Evolutionary conservation across 2,888 invertebrate genomes (phyloP), one percentile per base, ranked within the genome.

Genomic region (Cheiracanthium punctorium): DNA sequence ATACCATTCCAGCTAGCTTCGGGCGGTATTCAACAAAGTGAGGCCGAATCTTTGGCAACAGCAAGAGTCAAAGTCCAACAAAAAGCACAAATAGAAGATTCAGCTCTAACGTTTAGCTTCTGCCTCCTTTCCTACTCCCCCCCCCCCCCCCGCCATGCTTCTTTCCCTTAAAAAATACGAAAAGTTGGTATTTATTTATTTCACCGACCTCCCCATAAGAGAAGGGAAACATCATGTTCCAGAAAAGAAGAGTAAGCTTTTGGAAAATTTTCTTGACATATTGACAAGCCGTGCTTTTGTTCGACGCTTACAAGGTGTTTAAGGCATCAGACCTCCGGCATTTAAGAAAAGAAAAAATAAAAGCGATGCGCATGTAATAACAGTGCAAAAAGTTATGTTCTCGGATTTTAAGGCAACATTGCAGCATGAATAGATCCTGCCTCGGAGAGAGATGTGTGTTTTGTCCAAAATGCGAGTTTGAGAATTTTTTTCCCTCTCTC

Each of bases 261-360:
- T 74, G 30, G 33, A 43, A 73, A 81, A 81, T 73, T 67, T 81
- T 69, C 67, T 64, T 84, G 84, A 84, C 84, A 84, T 77, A 77
- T 84, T 84, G 84, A 84, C 84, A 77, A 37, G 77, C 64, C 33
- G 72, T 52, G 32, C 72, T 65, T 73, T 84, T 80, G 80, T 80
- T 80, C 37, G 41, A 33, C 71, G 29, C 72, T 64, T 52, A 72
- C 76, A 72, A 79, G 73, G 77, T 77, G 72, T 77, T 77, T 72
- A 77, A 67, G 37, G 48, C 72, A 10, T 2, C 1, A 43, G 79
- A 84, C 79, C 84, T 84, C 79, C 71, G 67, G 73, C 37, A 84
- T 24, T 82, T 72, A 64, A n/a, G 43, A 67, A 64, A 58, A 64
- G 33, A 64, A 33, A 69, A 72, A 70, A 80, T 82, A 76, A 82